These are phyloP conservation scores for Camelus dromedarius DNA, from an alignment of 2,113 vertebrate species.

Conservation along the genomic window DNA sequence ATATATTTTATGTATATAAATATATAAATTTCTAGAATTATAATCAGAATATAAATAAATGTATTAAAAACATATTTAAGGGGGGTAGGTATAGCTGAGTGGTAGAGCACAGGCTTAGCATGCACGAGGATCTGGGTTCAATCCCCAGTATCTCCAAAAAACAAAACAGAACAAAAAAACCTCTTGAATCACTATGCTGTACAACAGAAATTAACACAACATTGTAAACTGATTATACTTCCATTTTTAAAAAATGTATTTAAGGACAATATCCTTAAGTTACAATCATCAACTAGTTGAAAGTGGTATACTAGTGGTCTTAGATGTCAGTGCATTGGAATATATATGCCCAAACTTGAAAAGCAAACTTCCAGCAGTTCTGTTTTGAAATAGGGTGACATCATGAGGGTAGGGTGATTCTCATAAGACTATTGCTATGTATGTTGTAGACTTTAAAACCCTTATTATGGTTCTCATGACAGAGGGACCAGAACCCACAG, in stretches of 20 bases:
- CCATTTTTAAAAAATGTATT: neutral
- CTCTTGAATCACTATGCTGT: too few relatives aligned
- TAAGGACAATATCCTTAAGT: constrained; percentile 1
- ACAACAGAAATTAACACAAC: too few relatives aligned
- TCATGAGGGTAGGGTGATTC: neutral
- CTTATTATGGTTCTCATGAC: neutral
- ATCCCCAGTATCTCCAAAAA: too few relatives aligned
- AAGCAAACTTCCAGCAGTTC: neutral
- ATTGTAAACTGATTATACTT: too few relatives aligned
- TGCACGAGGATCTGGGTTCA: too few relatives aligned
- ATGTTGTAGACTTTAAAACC: neutral
- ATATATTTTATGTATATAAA: neutral
- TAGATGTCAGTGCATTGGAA: neutral
- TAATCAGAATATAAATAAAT: constrained; percentile 29
- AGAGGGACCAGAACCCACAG: neutral
- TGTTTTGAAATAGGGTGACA: neutral
- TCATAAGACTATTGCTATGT: neutral
- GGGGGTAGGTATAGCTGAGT: too few relatives aligned
- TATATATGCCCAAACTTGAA: neutral
- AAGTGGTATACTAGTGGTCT: neutral
- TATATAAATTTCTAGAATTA: neutral
- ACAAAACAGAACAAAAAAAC: too few relatives aligned
- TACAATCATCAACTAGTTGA: constrained; percentile 19
- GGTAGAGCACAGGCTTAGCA: too few relatives aligned
- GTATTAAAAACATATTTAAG: constrained; percentile 5